Evolutionary conservation across 2,888 invertebrate species (phyloP), one percentile per base, ranked within the genome.

Genomic region (Troglohyphantes excavatus): DNA sequence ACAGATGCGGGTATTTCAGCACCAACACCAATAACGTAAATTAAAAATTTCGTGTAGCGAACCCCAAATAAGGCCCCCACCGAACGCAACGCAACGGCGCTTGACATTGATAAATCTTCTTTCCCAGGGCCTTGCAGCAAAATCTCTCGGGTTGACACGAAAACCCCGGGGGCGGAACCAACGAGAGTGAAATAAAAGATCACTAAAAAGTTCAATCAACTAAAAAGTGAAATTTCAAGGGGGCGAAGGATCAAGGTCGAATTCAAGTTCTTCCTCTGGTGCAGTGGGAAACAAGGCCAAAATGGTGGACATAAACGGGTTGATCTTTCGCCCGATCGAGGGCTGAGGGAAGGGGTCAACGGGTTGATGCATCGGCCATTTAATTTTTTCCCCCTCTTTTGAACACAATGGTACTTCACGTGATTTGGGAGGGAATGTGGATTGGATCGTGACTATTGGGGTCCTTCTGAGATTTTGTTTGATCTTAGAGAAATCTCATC

Each of bases 261-360:
- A n/a, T 53, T 33, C 9, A 33, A 3, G 5, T 33, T 33, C 33
- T 33, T n/a, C n/a, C 53, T 53, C 53, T 53, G 53, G 53, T n/a
- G 53, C 53, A 53, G 53, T 53, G 53, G 53, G 53, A 53, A 53
- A 53, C 53, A 53, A 53, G 53, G 53, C 53, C 53, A 53, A n/a
- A 39, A 53, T 13, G n/a, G 53, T 33, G 33, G 33, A 33, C 3
- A n/a, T n/a, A 33, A 33, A 9, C 33, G 33, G 33, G 9, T 33
- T 33, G 33, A 33, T 33, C 33, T 33, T 33, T 9, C 9, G 33
- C 33, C 33, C 5, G 9, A 6, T 9, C 5, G 33, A 6, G 33
- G 33, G 3, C 9, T 11, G n/a, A 53, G 13, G 53, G 17, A 53
- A 53, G 9, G n/a, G 46, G 53, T n/a, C 53, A 53, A 53, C 17